phyloP scores from a whole-genome alignment of 2,888 invertebrate genomes.

The Chymomyza procnemis region DNA sequence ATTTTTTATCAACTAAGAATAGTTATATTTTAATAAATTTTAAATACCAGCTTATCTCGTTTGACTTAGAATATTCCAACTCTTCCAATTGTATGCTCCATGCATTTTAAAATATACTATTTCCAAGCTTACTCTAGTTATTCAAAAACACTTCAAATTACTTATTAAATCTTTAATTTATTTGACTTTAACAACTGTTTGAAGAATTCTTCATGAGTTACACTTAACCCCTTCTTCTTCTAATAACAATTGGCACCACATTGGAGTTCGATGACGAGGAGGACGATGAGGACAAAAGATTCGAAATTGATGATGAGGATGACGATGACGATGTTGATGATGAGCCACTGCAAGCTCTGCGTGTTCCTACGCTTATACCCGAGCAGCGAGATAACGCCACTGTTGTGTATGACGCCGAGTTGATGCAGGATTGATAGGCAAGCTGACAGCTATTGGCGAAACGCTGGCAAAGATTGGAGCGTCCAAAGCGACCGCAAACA shows the following conservation, averaged over 20 bases:
- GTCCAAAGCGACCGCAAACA: conserved; percentile 42
- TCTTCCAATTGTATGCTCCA: too few species aligned
- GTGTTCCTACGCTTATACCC: conserved; percentile 29
- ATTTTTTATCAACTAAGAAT: too few species aligned
- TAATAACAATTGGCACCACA: conserved; percentile 36
- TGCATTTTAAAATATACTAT: too few species aligned
- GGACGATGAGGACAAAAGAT: conserved; percentile 2
- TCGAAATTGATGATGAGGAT: conserved; percentile 3
- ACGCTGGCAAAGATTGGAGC: conserved; percentile 50
- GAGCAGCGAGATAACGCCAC: conserved; percentile 35
- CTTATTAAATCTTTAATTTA: too few species aligned
- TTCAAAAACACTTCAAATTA: too few species aligned
- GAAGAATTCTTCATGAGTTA: neutral
- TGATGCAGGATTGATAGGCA: conserved; percentile 36
- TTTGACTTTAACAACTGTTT: neutral
- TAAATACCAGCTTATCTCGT: too few species aligned
- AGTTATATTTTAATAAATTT: too few species aligned
- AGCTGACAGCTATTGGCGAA: conserved; percentile 44
- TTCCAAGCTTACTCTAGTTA: too few species aligned
- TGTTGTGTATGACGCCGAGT: conserved; percentile 21
- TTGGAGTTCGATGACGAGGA: conserved; percentile 7
- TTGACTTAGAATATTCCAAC: too few species aligned
- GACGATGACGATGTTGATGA: conserved; percentile 5
- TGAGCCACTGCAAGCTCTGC: conserved; percentile 29
- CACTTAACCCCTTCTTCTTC: conserved; percentile 35